Base-by-base conservation (phyloP, 2,888 invertebrate species). In the Plagodis dolabraria region DNA sequence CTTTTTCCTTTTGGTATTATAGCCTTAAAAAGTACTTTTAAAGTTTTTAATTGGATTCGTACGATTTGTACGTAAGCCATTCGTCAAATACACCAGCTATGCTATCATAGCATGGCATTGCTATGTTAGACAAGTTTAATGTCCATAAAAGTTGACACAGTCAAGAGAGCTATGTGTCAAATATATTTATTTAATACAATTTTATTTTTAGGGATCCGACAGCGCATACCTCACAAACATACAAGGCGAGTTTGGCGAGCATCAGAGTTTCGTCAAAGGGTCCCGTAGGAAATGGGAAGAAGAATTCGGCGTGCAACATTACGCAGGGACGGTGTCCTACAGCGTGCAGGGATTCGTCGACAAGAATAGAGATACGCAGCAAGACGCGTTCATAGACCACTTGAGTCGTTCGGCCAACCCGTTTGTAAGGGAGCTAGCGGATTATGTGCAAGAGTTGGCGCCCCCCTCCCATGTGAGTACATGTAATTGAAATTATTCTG, bases 361-460 rank as follows among this genome's bases (percentile, higher is more conserved):
- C 79, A 98, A 98, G 88, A 98, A 98, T 84, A 93, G 98, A 7
- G 98, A 98, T 76, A 97, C 97, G 0, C 98, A 98, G 80, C 98
- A 98, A 81, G 98, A 98, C 78, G 97, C 98, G 0, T 96, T 98
- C 78, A 98, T 98, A 68, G 98, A 98, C 82, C 96, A 97, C 68
- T 95, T 98, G 93, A 96, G 96, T 47, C 93, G 97, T 45, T 97
- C 98, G 50, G 95, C 94, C 5, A 97, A 97, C 76, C 95, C 95
- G 43, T 97, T 98, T 78, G 96, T 98, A 0, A 95, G 96, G 75
- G 97, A 97, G 75, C 89, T 96, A 8, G 95, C 95, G 1, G 94
- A 94, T 69, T 93, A 93, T 58, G 90, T 89, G 9, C 89, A 88
- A 48, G 92, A 92, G 42, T 69, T 92, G 47, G 87, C 95, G 11